A percentile compares a stretch with the other conserved stretches of the same genome.
Evolutionary conservation across 2,888 invertebrate species (phyloP).

Genomic region (Andrena chrysosceles): DNA sequence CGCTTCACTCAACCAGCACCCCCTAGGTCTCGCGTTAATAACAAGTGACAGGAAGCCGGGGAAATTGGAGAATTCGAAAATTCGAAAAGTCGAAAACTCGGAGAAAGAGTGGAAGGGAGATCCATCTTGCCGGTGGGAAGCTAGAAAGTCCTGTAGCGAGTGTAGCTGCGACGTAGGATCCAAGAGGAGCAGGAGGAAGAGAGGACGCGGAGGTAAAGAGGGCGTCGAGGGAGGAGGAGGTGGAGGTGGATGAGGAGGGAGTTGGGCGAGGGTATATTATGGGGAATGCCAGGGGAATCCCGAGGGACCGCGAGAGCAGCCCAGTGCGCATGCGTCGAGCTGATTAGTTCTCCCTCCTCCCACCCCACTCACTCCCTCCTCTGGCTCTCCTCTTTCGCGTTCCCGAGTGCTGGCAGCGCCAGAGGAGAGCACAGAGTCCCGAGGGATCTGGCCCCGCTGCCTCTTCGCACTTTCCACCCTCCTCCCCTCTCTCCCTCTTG

Average conservation of each 20-base stretch:
- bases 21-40: neutral
- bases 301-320: conserved; percentile 77
- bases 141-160: conserved; percentile 73
- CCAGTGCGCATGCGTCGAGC: conserved; percentile 82
- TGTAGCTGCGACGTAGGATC: conserved; percentile 59
- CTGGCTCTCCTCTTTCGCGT: conserved; percentile 62
- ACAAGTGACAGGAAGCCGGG: neutral
- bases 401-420: conserved; percentile 82
- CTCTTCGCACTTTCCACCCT: conserved; percentile 69
- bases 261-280: conserved; percentile 77
- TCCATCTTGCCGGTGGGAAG: conserved; percentile 65
- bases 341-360: conserved; percentile 81
- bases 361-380: conserved; percentile 7
- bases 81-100: neutral
- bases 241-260: conserved; percentile 62
- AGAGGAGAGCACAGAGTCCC: conserved; percentile 82
- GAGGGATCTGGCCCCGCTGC: conserved; percentile 80
- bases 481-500: conserved; percentile 47
- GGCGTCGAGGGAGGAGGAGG: conserved; percentile 44
- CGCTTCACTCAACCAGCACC: too few relatives aligned
- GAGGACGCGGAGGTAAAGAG: conserved; percentile 46
- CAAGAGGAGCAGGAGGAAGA: conserved; percentile 55
- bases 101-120: conserved; percentile 35
- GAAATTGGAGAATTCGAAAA: neutral
- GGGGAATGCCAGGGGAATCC: conserved; percentile 82